phyloP scores from a whole-genome alignment of 2,113 vertebrate genomes.

The Eulemur rufifrons region DNA sequence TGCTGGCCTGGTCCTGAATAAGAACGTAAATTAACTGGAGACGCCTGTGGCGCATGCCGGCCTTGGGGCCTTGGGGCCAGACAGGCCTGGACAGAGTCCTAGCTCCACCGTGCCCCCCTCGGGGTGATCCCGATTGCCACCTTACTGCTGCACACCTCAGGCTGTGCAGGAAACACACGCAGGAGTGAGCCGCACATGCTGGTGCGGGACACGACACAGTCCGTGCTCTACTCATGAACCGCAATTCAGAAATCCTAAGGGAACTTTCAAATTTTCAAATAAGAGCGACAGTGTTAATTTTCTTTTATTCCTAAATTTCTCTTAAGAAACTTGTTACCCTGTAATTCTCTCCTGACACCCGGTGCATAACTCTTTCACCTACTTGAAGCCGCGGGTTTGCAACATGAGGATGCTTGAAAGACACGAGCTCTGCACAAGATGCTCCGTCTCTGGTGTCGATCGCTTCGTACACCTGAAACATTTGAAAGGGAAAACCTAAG shows the following conservation, averaged over 20 bases:
- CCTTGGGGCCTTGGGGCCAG: not conserved
- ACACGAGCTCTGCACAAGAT: constrained; percentile 93
- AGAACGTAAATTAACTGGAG: not conserved
- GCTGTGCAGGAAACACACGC: not conserved
- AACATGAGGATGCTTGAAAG: constrained; percentile 97
- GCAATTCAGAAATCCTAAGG: accelerated
- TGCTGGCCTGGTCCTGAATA: too few relatives aligned
- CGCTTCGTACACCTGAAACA: constrained; percentile 90
- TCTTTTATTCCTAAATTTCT: not conserved
- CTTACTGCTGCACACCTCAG: not conserved
- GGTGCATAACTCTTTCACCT: not conserved
- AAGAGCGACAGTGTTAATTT: not conserved
- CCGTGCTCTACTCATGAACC: accelerated
- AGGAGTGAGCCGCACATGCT: accelerated
- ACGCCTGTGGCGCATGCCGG: not conserved
- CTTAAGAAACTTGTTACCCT: not conserved
- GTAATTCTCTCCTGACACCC: too few relatives aligned
- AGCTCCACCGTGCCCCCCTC: not conserved
- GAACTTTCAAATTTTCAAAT: not conserved
- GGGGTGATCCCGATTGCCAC: not conserved
- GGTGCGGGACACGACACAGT: accelerated
- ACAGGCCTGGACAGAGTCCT: not conserved
- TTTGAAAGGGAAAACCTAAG: not conserved
- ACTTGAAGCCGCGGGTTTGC: constrained; percentile 97
- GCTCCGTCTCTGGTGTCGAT: constrained; percentile 92